Percentiles rank a stretch among this genome's conserved stretches.
Conservation (phyloP, 2,113 vertebrate genomes). For the Rhegmatorhina hoffmannsi region DNA sequence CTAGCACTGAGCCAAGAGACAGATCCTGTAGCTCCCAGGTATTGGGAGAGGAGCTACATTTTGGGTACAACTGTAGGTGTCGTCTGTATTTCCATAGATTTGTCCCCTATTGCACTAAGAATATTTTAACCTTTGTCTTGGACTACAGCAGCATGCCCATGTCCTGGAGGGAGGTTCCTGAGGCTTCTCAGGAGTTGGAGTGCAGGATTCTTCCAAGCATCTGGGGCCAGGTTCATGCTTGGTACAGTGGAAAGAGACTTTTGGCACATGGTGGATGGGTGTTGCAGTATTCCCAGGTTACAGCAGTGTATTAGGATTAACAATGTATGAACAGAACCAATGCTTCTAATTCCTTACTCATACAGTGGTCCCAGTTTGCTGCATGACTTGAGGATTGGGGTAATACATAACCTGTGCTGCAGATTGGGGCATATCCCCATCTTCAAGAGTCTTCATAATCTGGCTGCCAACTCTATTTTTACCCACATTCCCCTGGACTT, state of each 20-base stretch:
- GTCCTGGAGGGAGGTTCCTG: background rate
- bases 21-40: background rate
- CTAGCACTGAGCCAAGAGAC: background rate
- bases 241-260: background rate
- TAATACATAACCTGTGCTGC: background rate
- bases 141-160: background rate
- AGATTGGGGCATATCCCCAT: fast-evolving
- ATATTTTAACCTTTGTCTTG: background rate
- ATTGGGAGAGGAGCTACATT: background rate
- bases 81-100: background rate
- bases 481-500: background rate
- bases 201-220: background rate
- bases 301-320: background rate
- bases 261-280: background rate
- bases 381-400: background rate
- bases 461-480: background rate
- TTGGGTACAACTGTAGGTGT: background rate
- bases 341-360: background rate
- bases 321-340: background rate
- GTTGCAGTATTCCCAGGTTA: background rate
- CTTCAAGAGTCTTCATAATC: background rate
- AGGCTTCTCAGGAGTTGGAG: background rate
- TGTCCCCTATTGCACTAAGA: background rate
- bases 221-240: background rate
- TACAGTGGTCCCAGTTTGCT: background rate